phyloP scores from a whole-genome alignment of 1,140 invertebrate genomes.

The Ladona fulva region DNA sequence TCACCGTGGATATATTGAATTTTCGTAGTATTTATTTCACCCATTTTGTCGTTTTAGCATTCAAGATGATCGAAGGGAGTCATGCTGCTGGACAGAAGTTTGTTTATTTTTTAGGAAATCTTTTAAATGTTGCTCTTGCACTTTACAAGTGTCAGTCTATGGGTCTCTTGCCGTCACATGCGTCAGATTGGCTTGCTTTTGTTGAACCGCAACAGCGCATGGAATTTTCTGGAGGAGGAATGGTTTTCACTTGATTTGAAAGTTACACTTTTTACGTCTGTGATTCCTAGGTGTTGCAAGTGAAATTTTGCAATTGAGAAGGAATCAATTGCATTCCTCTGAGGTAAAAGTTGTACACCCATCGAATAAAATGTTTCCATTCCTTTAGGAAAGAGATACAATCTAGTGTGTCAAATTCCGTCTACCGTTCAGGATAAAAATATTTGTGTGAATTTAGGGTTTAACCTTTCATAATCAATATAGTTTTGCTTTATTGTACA shows the following conservation, averaged over 20 bases:
- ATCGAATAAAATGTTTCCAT: too few relatives aligned
- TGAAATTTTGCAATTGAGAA: too few relatives aligned
- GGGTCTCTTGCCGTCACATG: constrained; percentile 93
- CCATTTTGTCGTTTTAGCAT: constrained; percentile 47
- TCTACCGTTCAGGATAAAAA: too few relatives aligned
- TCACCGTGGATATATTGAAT: constrained; percentile 15
- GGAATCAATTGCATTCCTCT: too few relatives aligned
- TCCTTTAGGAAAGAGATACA: too few relatives aligned
- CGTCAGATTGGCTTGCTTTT: constrained; percentile 98
- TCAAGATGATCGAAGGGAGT: constrained; percentile 92
- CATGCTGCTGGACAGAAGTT: constrained; percentile 86
- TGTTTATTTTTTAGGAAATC: constrained; percentile 90
- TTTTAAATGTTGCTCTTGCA: constrained; percentile 85
- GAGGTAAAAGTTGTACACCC: too few relatives aligned
- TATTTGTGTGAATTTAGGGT: too few relatives aligned
- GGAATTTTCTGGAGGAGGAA: constrained; percentile 80
- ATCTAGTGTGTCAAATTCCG: too few relatives aligned
- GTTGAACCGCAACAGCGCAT: constrained; percentile 80
- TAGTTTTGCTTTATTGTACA: too few relatives aligned
- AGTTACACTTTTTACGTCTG: too few relatives aligned
- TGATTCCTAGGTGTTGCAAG: too few relatives aligned
- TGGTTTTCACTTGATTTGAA: constrained; percentile 29
- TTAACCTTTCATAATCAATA: too few relatives aligned
- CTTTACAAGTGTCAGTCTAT: constrained; percentile 98
- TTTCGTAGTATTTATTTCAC: constrained; percentile 18